Evolutionary conservation across 2,797 vertebrate genomes (phyloP), one percentile per base, ranked within the genome.

Genomic region (Clarias pachynema): DNA sequence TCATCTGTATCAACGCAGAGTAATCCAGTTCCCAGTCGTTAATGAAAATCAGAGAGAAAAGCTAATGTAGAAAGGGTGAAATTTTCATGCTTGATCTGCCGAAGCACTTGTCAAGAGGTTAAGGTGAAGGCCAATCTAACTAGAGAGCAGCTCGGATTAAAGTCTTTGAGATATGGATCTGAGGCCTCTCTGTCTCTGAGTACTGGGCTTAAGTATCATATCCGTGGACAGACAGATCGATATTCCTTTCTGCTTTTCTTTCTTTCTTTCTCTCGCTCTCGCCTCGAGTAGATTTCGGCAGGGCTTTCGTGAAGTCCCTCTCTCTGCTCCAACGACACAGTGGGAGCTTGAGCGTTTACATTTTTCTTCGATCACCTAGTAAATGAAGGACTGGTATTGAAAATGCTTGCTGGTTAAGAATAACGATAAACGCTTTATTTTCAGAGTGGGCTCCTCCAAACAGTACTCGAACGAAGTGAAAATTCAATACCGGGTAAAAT

Each of bases 201-300:
- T 95, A 96, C 94, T 94, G 93, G 95, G 96, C 96, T 98, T 97
- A 97, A 97, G 96, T 97, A 97, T 96, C 96, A 96, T 95, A 97
- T 97, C 95, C 96, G 92, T 96, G 97, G 97, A 97, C 97, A 98
- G 97, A 97, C 96, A 94, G 96, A 98, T 98, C 98, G 95, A 99
- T 98, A 97, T 92, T 93, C 44, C 44, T 49, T 49, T 49, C 94
- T 94, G 94, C 86, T 88, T 88, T 96, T 97, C 96, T 96, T 96
- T 96, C 91, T 88, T 91, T 91, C 94, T 59, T 22, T 68, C 75
- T 44, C 16, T 53, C 26, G 53, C 37, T 20, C n/a, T 16, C 37
- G 16, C n/a, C 97, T 49, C 96, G 97, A 97, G 97, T 96, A 96
- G 96, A 97, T 96, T 97, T 97, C 94, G 94, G 94, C 95, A 95